Base-by-base conservation (phyloP, 2,888 invertebrate genomes). In the Syritta pipiens region DNA sequence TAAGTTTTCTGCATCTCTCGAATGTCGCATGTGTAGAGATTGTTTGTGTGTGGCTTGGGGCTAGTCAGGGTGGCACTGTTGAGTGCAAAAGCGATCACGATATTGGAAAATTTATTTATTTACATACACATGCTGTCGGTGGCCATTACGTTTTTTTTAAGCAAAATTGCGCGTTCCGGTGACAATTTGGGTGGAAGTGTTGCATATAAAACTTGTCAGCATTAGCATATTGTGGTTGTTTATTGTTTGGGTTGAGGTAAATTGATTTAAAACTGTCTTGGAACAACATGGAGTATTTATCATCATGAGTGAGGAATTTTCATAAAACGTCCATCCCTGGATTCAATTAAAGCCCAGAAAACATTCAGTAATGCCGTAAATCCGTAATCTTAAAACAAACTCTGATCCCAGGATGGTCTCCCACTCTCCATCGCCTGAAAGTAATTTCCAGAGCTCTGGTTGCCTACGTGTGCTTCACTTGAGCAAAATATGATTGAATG, bases 41-140 rank as follows among this genome's bases (percentile, higher is more conserved):
- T n/a, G n/a, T n/a, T n/a, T n/a, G n/a, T n/a, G n/a, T n/a, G n/a
- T n/a, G n/a, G n/a, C n/a, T n/a, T n/a, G n/a, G n/a, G n/a, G n/a
- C n/a, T n/a, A n/a, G n/a, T n/a, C n/a, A n/a, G n/a, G n/a, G n/a
- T n/a, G n/a, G n/a, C n/a, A n/a, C n/a, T n/a, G n/a, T n/a, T n/a
- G n/a, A n/a, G n/a, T n/a, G n/a, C n/a, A n/a, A n/a, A 69, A 68
- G 60, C 48, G 62, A 76, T 76, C 69, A 62, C 69, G 69, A 69
- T 57, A 62, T 62, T 62, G 60, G 30, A 69, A 40, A 6, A 76
- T 62, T 69, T 69, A 76, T 69, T 69, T 62, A 69, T 76, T 76
- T 69, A 55, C 69, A 69, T 69, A 72, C 26, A 1, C 0, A 14
- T 7, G 19, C n/a, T 55, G 35, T 40, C 30, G 51, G 35, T 40